Percentiles rank a stretch among this genome's conserved stretches.
phyloP scores from a whole-genome alignment of 2,113 vertebrate species.

The Epinephelus fuscoguttatus region DNA sequence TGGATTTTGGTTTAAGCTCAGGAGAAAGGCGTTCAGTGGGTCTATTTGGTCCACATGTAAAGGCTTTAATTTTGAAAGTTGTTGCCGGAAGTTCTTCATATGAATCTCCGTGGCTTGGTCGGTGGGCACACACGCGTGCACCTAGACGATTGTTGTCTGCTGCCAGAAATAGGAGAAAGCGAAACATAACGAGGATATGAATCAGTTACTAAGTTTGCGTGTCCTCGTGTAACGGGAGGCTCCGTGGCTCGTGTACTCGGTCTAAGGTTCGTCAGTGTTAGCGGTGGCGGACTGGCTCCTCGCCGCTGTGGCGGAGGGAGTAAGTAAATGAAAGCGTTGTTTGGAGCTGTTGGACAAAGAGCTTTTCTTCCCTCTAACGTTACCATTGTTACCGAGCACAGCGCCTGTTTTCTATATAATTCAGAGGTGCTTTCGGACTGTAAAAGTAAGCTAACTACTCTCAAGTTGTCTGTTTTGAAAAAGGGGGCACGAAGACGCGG shows the following conservation, averaged over 20 bases:
- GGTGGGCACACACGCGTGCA: neutral
- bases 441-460: constrained; percentile 41
- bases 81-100: constrained; percentile 18
- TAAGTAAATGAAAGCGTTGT: constrained; percentile 54
- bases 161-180: neutral
- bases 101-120: neutral
- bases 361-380: constrained; percentile 51
- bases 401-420: constrained; percentile 37
- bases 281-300: neutral
- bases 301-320: constrained; percentile 13
- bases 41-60: too few relatives aligned
- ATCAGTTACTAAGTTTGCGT: neutral
- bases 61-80: constrained; percentile 40
- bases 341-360: constrained; percentile 73
- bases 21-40: too few relatives aligned
- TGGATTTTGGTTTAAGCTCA: too few relatives aligned
- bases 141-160: neutral
- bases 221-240: neutral
- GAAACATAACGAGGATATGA: constrained; percentile 31
- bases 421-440: constrained; percentile 19
- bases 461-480: neutral
- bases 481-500: neutral
- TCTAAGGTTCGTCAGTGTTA: neutral
- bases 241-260: neutral
- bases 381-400: constrained; percentile 63